Conservation (phyloP, 2,113 vertebrate genomes). For the Paracanthobrama guichenoti region DNA sequence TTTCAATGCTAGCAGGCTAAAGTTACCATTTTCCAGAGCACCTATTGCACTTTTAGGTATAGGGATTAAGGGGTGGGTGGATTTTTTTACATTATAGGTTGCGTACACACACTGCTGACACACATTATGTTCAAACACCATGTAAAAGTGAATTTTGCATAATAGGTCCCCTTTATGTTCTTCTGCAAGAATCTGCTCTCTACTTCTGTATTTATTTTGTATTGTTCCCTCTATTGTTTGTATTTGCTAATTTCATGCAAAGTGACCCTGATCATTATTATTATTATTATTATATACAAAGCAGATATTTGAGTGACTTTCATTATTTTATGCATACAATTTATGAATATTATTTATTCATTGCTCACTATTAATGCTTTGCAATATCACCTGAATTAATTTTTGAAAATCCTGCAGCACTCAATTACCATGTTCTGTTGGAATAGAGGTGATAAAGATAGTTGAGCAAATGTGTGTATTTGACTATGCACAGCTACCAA, state of each 20-base stretch:
- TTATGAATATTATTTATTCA: neutral
- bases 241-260: neutral
- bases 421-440: too few relatives aligned
- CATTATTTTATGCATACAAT: neutral
- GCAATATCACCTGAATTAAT: neutral
- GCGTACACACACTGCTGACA: too few relatives aligned
- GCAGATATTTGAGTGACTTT: neutral
- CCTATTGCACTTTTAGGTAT: too few relatives aligned
- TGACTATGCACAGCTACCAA: conserved; percentile 30
- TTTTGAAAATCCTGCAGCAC: neutral
- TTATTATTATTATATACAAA: neutral
- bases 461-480: conserved; percentile 18
- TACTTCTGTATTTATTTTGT: too few relatives aligned
- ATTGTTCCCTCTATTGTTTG: neutral
- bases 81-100: too few relatives aligned
- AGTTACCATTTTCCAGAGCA: too few relatives aligned
- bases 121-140: too few relatives aligned
- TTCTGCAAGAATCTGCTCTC: too few relatives aligned
- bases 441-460: neutral
- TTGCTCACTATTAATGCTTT: neutral
- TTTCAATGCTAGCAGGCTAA: too few relatives aligned
- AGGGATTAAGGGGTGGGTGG: too few relatives aligned
- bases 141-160: too few relatives aligned
- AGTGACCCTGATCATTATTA: neutral
- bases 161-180: too few relatives aligned